phyloP scores from a whole-genome alignment of 2,113 vertebrate species.

The Emydocephalus ijimae region DNA sequence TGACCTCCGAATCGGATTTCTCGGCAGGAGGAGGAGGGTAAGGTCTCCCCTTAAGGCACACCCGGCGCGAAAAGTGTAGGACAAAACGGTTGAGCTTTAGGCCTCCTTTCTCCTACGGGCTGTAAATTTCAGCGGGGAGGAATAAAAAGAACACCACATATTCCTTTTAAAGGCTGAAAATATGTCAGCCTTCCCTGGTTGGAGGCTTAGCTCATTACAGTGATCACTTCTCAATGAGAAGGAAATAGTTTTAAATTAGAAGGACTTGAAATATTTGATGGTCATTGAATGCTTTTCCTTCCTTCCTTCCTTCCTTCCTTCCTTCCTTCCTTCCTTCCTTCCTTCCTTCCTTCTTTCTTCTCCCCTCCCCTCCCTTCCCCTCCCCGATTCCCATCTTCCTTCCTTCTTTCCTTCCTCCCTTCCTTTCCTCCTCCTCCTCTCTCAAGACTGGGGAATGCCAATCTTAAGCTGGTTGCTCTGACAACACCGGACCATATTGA shows the following conservation, averaged over 20 bases:
- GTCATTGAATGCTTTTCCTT: not conserved
- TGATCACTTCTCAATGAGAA: not conserved
- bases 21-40: conserved; percentile 72
- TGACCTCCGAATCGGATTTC: conserved; percentile 84
- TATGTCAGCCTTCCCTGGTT: not conserved
- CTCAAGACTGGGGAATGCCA: conserved; percentile 79
- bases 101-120: not conserved
- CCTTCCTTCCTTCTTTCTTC: no score
- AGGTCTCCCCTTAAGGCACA: conserved; percentile 3
- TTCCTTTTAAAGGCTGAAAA: not conserved
- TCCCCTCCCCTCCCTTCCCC: no score
- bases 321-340: no score
- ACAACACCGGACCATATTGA: conserved; percentile 66
- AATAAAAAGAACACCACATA: not conserved
- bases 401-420: not conserved
- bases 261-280: not conserved
- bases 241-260: not conserved
- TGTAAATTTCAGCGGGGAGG: not conserved
- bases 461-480: conserved; percentile 84
- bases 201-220: not conserved
- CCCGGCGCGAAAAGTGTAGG: not conserved
- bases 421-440: not conserved
- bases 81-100: not conserved
- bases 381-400: no score
- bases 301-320: not conserved